These are phyloP conservation scores for Phyllostomus hastatus DNA, from an alignment of 2,113 vertebrate species.

Conservation along the genomic window DNA sequence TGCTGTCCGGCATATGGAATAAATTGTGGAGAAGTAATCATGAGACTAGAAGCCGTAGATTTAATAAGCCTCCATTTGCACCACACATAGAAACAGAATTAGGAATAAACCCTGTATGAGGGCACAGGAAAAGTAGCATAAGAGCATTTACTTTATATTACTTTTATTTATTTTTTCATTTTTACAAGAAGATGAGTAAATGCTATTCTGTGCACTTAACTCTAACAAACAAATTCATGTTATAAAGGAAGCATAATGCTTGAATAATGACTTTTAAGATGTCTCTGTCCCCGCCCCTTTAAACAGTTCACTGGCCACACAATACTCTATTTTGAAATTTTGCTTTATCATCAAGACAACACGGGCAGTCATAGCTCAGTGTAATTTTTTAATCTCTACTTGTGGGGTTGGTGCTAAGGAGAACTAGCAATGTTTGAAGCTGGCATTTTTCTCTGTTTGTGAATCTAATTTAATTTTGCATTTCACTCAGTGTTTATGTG, in stretches of 20 bases:
- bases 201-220: neutral
- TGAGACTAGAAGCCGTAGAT: constrained; percentile 31
- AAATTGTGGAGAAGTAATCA: constrained; percentile 36
- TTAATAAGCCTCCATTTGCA: constrained; percentile 58
- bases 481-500: neutral
- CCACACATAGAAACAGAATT: neutral
- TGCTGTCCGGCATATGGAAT: constrained; percentile 25
- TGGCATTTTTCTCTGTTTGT: neutral
- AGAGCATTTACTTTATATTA: neutral
- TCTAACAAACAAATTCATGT: neutral
- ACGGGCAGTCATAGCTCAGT: neutral
- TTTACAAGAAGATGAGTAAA: neutral
- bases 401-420: neutral
- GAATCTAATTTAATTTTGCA: constrained; percentile 53
- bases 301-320: neutral
- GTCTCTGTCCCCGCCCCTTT: neutral
- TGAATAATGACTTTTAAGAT: neutral
- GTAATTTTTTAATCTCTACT: neutral
- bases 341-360: neutral
- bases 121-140: neutral
- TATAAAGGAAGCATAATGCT: neutral
- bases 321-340: neutral
- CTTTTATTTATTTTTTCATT: neutral
- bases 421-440: constrained; percentile 14
- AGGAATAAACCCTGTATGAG: neutral